Evolutionary conservation across 2,113 vertebrate species (phyloP).

Genomic region (Limnothrissa miodon): DNA sequence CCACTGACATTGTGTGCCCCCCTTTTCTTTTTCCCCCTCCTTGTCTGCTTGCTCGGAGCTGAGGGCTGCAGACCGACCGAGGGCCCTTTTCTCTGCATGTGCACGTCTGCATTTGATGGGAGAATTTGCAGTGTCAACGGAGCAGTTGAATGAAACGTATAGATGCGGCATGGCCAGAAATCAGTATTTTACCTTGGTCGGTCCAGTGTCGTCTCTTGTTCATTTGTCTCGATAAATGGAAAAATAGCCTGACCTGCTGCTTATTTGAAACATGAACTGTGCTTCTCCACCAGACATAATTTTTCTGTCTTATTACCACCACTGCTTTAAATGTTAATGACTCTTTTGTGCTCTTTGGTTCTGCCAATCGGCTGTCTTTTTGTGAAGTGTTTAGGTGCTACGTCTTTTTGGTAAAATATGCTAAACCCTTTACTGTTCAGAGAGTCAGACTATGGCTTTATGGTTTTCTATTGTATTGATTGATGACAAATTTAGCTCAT

Average conservation of each 20-base stretch:
- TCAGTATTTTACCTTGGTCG: conserved; percentile 1
- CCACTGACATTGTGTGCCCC: neutral
- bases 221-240: neutral
- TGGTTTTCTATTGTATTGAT: conserved; percentile 6
- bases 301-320: neutral
- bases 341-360: neutral
- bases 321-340: neutral
- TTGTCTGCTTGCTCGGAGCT: neutral
- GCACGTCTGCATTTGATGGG: neutral
- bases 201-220: neutral
- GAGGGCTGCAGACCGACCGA: neutral
- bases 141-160: neutral
- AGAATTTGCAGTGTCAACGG: neutral
- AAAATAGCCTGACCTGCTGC: neutral
- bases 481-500: neutral
- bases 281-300: neutral
- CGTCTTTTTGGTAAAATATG: neutral
- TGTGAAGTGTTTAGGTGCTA: neutral
- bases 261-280: neutral
- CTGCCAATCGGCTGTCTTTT: conserved; percentile 6
- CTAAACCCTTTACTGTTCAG: neutral
- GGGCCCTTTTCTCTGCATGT: neutral
- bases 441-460: neutral
- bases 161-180: neutral
- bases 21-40: neutral